phyloP scores from a whole-genome alignment of 2,888 invertebrate species.

The Acronicta aceris region DNA sequence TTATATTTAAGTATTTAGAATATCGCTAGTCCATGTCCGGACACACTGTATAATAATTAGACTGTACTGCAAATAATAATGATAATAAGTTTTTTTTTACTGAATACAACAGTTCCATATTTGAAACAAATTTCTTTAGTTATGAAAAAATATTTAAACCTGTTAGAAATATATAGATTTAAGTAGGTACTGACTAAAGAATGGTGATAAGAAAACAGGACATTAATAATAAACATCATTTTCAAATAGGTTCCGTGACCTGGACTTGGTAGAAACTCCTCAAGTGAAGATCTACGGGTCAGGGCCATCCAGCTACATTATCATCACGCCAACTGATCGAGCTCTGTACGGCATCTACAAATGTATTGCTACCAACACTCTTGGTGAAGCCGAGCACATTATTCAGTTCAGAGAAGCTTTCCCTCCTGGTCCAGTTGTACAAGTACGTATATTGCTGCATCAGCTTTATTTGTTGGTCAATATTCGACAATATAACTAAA shows the following conservation, averaged over 20 bases:
- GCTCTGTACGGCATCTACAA: slow-evolving; percentile 93
- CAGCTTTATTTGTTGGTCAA: background rate
- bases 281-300: slow-evolving; percentile 90
- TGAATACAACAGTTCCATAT: no score
- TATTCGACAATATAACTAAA: background rate
- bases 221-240: background rate
- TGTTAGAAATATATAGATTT: no score
- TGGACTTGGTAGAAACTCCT: slow-evolving; percentile 87
- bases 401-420: slow-evolving; percentile 93
- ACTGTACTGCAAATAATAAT: no score
- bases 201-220: no score
- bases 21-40: no score
- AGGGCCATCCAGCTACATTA: slow-evolving; percentile 92
- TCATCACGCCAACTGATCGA: slow-evolving; percentile 91
- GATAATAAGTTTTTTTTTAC: no score
- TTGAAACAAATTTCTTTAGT: no score
- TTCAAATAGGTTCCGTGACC: slow-evolving; percentile 82
- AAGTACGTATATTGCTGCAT: slow-evolving; percentile 67
- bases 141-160: no score
- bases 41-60: no score
- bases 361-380: slow-evolving; percentile 94
- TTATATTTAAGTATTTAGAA: no score
- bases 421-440: slow-evolving; percentile 91
- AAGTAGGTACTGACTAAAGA: no score
- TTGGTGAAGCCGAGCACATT: slow-evolving; percentile 91